Evolutionary conservation across 1,140 invertebrate species (phyloP).

Genomic region (Teleopsis dalmanni): DNA sequence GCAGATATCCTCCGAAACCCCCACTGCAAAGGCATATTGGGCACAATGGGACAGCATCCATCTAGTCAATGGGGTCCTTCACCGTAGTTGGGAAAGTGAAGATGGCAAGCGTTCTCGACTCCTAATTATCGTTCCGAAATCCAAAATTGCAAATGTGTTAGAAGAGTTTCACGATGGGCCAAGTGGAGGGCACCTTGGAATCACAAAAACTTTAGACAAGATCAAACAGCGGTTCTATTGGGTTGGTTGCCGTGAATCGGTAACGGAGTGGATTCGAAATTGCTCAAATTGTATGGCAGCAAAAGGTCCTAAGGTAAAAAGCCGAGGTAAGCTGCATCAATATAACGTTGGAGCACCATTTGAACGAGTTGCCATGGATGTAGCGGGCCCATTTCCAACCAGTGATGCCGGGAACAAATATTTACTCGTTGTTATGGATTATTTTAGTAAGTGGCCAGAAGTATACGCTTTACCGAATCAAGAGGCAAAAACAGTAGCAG

Average conservation of each 20-base stretch:
- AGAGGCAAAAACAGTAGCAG: slow-evolving; percentile 33
- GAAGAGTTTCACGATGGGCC: slow-evolving; percentile 8
- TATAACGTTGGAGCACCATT: slow-evolving; percentile 15
- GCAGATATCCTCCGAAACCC: not conserved
- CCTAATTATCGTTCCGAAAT: not conserved
- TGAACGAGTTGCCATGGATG: slow-evolving; percentile 25
- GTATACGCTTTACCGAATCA: slow-evolving; percentile 38
- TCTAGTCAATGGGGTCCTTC: not conserved
- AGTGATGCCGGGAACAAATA: slow-evolving; percentile 27
- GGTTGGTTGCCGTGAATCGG: slow-evolving; percentile 18
- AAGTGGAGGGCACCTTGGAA: slow-evolving; percentile 13
- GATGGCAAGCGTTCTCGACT: not conserved
- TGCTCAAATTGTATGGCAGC: slow-evolving; percentile 17
- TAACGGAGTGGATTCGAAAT: slow-evolving; percentile 19
- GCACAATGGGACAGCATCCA: not conserved
- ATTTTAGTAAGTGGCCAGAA: slow-evolving; percentile 44
- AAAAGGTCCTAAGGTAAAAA: slow-evolving; percentile 17
- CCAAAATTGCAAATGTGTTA: not conserved
- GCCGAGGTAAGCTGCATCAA: slow-evolving; percentile 14
- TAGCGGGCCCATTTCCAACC: slow-evolving; percentile 33
- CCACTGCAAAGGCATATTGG: not conserved
- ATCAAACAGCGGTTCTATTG: slow-evolving; percentile 16
- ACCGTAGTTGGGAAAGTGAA: not conserved
- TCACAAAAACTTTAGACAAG: slow-evolving; percentile 15
- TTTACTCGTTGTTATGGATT: slow-evolving; percentile 32